Conservation (phyloP, 2,888 invertebrate genomes). For the Endotricha flammealis region DNA sequence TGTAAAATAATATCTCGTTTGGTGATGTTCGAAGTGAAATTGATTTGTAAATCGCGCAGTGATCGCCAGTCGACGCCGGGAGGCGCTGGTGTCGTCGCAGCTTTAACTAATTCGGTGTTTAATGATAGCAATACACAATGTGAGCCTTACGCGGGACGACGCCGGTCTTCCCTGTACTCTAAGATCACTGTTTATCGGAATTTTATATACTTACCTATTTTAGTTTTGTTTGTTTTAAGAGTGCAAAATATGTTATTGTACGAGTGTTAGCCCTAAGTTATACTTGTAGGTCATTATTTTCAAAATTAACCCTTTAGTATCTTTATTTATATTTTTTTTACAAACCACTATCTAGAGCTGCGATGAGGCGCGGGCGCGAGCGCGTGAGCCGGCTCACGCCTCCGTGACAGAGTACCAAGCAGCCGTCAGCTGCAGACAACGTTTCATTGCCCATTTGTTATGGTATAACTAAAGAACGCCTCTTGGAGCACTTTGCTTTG, state of each 20-base stretch:
- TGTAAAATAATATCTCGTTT: constrained; percentile 21
- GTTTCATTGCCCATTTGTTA: too few species aligned
- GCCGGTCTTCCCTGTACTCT: constrained; percentile 20
- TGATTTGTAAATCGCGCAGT: not conserved
- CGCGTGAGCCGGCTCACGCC: too few species aligned
- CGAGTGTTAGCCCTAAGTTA: constrained; percentile 9
- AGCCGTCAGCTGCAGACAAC: too few species aligned
- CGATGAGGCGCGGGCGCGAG: too few species aligned
- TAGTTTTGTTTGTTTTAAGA: constrained; percentile 6
- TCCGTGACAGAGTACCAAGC: too few species aligned
- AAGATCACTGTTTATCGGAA: constrained; percentile 12
- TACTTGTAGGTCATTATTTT: constrained; percentile 2
- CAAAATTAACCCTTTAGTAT: constrained; percentile 5
- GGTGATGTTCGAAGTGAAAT: constrained; percentile 23
- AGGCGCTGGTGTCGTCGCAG: constrained; percentile 25
- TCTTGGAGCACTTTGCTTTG: too few species aligned
- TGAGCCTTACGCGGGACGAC: constrained; percentile 31
- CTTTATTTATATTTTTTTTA: constrained; percentile 2
- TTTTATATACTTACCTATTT: constrained; percentile 7
- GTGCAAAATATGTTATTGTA: constrained; percentile 5
- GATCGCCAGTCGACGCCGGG: constrained; percentile 13
- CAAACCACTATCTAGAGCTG: not conserved
- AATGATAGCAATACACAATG: constrained; percentile 40
- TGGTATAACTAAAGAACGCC: too few species aligned
- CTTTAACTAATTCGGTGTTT: constrained; percentile 40